phyloP scores from a whole-genome alignment of 2,797 vertebrate genomes.

The Pangasius krempfi region DNA sequence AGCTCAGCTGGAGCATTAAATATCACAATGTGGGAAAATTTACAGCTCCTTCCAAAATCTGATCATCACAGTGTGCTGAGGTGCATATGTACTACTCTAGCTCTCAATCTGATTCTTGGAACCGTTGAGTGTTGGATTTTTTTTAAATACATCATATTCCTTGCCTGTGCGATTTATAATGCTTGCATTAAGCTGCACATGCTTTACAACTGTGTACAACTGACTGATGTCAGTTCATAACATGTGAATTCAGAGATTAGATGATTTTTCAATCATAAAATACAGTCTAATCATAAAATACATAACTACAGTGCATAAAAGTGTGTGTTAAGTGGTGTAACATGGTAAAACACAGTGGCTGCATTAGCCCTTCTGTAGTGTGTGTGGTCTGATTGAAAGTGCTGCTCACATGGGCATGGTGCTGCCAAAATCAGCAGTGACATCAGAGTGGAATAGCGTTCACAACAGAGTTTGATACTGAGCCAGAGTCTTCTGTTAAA shows the following conservation, averaged over 20 bases:
- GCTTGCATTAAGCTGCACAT: background rate
- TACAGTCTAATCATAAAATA: background rate
- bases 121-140: background rate
- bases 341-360: slow-evolving; percentile 19
- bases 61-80: slow-evolving; percentile 2
- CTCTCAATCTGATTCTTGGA: background rate
- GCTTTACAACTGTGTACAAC: background rate
- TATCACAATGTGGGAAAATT: slow-evolving; percentile 29
- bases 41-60: background rate
- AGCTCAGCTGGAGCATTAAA: slow-evolving; percentile 34
- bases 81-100: background rate
- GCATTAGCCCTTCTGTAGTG: slow-evolving; percentile 16
- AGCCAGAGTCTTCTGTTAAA: slow-evolving; percentile 28
- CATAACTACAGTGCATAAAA: background rate
- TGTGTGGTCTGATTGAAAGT: slow-evolving; percentile 54
- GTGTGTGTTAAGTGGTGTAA: slow-evolving; percentile 23
- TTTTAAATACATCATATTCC: background rate
- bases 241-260: background rate
- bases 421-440: slow-evolving; percentile 56
- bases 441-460: slow-evolving; percentile 20
- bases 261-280: background rate
- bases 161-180: background rate
- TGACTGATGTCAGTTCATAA: background rate
- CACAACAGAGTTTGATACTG: background rate
- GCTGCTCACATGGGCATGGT: slow-evolving; percentile 24